These are phyloP conservation scores for Euwallacea similis DNA, from an alignment of 1,140 invertebrate species.

Conservation along the genomic window DNA sequence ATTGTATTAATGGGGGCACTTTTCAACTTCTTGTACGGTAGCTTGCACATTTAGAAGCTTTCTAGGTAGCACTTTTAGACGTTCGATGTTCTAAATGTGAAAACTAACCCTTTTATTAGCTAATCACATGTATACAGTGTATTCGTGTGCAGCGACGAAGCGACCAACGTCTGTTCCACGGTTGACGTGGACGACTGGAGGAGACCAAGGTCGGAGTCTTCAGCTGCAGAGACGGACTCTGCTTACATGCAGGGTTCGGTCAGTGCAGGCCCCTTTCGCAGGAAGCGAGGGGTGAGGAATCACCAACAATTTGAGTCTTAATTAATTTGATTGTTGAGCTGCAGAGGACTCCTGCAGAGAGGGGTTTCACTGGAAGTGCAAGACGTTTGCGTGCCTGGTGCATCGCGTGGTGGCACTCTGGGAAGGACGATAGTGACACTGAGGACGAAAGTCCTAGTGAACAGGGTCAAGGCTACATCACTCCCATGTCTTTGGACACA, in stretches of 20 bases:
- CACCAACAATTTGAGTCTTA: neutral
- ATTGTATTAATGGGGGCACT: too few species aligned
- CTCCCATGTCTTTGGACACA: constrained; percentile 83
- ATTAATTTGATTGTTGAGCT: neutral
- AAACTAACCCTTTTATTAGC: constrained; percentile 40
- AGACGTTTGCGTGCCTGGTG: constrained; percentile 71
- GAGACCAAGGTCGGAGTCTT: constrained; percentile 75
- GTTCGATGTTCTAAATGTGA: constrained; percentile 43
- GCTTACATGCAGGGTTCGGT: constrained; percentile 69
- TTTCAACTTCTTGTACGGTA: constrained; percentile 12
- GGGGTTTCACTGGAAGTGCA: constrained; percentile 40
- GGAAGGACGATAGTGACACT: constrained; percentile 76
- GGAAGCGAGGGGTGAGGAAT: constrained; percentile 54
- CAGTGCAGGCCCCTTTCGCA: constrained; percentile 53
- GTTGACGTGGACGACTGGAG: constrained; percentile 71
- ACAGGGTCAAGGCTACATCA: constrained; percentile 74
- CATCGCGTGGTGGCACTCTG: constrained; percentile 84
- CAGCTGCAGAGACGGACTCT: constrained; percentile 68
- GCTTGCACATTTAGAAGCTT: constrained; percentile 39
- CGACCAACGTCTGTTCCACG: constrained; percentile 53
- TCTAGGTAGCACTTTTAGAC: constrained; percentile 37
- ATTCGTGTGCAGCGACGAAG: constrained; percentile 61
- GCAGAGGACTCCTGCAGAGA: constrained; percentile 28
- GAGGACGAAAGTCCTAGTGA: constrained; percentile 67
- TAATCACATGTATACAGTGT: constrained; percentile 48